These are phyloP conservation scores for Platyscapa corneri DNA, from an alignment of 1,140 invertebrate species.

Conservation along the genomic window DNA sequence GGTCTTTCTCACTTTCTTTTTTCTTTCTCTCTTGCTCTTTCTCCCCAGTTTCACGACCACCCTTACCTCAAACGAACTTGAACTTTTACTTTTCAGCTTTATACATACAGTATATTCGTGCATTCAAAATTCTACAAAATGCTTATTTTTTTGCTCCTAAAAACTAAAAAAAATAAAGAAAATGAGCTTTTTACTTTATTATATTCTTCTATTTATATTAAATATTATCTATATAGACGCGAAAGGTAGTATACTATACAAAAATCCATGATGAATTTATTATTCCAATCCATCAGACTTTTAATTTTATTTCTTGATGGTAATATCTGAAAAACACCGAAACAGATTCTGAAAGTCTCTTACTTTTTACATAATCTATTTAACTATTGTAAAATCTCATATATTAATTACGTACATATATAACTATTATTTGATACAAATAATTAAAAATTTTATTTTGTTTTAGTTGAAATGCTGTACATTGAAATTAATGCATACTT, in stretches of 20 bases:
- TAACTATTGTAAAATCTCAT: not conserved
- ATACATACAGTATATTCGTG: constrained; percentile 19
- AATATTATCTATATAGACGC: constrained; percentile 52
- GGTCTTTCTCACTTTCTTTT: constrained; percentile 12
- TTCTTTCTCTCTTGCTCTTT: constrained; percentile 44
- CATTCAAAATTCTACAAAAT: constrained; percentile 57
- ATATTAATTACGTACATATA: not conserved
- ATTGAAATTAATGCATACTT: constrained; percentile 77
- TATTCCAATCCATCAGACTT: not conserved
- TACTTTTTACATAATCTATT: not conserved
- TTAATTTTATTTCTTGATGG: constrained; percentile 12
- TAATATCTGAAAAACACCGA: not conserved
- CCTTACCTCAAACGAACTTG: constrained; percentile 43
- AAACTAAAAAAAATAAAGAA: constrained; percentile 65
- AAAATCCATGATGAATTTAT: constrained; percentile 40
- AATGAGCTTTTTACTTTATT: constrained; percentile 73
- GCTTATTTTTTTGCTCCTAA: constrained; percentile 22
- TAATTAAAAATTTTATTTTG: constrained; percentile 40
- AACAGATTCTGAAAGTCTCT: not conserved
- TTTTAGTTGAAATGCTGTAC: constrained; percentile 76
- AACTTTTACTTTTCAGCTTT: constrained; percentile 44
- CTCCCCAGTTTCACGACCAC: constrained; percentile 47
- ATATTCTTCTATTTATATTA: constrained; percentile 71
- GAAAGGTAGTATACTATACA: constrained; percentile 9
- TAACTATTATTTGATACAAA: not conserved